phyloP scores from a whole-genome alignment of 2,113 vertebrate species.

The Barbus barbus region DNA sequence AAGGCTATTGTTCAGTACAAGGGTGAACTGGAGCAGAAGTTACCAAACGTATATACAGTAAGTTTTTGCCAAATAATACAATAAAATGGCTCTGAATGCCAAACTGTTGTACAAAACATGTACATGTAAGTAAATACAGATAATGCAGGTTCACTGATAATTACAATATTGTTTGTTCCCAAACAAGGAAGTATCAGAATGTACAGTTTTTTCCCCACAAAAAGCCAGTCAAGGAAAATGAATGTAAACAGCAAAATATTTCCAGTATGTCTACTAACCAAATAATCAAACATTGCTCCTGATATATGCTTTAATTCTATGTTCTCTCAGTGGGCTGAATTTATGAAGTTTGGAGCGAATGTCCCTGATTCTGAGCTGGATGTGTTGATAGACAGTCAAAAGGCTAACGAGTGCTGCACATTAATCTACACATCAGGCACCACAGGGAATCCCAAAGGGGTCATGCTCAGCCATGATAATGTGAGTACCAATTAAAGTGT shows the following conservation, averaged over 20 bases:
- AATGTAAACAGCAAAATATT: neutral
- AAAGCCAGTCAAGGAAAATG: neutral
- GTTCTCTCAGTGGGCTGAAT: conserved; percentile 75
- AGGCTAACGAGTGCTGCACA: conserved; percentile 77
- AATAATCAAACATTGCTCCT: neutral
- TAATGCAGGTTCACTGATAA: neutral
- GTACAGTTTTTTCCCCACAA: neutral
- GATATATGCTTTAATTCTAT: neutral
- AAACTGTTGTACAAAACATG: neutral
- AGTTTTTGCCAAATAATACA: conserved; percentile 23
- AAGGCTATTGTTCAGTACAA: conserved; percentile 82
- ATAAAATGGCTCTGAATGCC: neutral
- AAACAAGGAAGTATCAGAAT: too few species aligned
- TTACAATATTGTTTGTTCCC: neutral
- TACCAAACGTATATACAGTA: conserved; percentile 74
- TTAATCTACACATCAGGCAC: conserved; percentile 80
- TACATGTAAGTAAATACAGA: neutral
- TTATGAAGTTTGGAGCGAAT: conserved; percentile 73
- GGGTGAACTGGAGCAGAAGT: conserved; percentile 73
- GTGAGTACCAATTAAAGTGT: conserved; percentile 63
- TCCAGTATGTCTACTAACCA: neutral
- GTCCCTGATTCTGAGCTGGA: conserved; percentile 68
- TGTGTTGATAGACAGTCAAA: conserved; percentile 68
- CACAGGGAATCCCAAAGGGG: conserved; percentile 77
- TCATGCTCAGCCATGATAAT: conserved; percentile 84